Evolutionary conservation across 92 coral and sea anemone genomes (phyloP).

Genomic region (Palythoa caribaeorum): DNA sequence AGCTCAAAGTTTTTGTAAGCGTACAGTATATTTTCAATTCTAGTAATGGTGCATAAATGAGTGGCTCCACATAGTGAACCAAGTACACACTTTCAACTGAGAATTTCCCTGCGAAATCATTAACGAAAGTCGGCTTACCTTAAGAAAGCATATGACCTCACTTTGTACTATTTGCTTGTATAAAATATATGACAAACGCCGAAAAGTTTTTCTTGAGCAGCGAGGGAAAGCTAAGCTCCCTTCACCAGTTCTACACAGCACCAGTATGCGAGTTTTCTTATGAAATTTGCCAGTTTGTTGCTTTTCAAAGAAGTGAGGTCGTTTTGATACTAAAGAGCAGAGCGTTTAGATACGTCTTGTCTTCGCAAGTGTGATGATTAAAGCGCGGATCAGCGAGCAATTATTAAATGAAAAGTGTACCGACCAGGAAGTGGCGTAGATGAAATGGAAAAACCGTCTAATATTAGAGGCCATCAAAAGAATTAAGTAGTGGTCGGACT

Average conservation of each 20-base stretch:
- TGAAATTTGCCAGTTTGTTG: background rate
- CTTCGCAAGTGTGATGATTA: constrained; percentile 4
- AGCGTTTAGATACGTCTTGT: background rate
- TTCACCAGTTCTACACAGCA: background rate
- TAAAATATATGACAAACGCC: background rate
- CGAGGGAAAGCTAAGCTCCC: background rate
- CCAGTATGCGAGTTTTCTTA: background rate
- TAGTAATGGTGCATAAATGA: no score
- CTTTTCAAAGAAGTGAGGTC: constrained; percentile 1
- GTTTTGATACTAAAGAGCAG: constrained; percentile 3
- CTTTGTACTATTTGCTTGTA: no score
- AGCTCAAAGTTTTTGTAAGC: no score
- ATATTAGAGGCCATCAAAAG: background rate
- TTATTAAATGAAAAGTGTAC: background rate
- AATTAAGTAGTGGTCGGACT: constrained; percentile 22
- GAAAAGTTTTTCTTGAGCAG: background rate
- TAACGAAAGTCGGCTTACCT: no score
- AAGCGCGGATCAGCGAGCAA: background rate
- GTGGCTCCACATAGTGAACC: no score
- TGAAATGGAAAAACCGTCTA: background rate
- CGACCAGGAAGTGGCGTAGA: constrained; percentile 19
- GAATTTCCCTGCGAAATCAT: no score
- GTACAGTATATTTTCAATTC: no score
- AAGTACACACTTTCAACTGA: no score
- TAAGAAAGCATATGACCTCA: no score